Conservation (phyloP, 1,140 invertebrate genomes). For the Formica exsecta region DNA sequence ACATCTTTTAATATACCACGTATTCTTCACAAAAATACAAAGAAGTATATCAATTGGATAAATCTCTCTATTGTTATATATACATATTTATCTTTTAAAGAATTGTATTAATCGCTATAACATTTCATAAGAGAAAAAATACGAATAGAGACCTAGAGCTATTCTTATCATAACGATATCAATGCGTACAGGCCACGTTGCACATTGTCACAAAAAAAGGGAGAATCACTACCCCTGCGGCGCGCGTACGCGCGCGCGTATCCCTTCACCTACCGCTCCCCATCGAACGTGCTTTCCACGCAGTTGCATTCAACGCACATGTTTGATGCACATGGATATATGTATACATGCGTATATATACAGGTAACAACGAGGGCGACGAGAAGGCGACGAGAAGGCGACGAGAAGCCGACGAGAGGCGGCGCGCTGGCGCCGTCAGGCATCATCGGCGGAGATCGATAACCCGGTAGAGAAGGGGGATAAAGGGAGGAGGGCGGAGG, state of each 20-base stretch:
- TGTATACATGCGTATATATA: not conserved
- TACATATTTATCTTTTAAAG: no score
- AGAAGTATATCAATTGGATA: no score
- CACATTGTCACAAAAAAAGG: not conserved
- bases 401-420: conserved; percentile 41
- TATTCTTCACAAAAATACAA: no score
- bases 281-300: conserved; percentile 48
- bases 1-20: not conserved
- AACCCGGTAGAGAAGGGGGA: conserved; percentile 29
- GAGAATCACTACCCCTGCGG: not conserved
- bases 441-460: conserved; percentile 74
- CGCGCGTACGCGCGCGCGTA: conserved; percentile 28
- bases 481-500: not conserved
- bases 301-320: conserved; percentile 50
- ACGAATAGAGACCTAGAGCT: not conserved
- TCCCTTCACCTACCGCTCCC: not conserved
- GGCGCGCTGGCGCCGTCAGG: conserved; percentile 72
- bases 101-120: not conserved
- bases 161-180: not conserved
- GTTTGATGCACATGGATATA: conserved; percentile 58
- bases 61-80: no score
- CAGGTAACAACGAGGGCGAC: not conserved
- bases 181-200: no score
- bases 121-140: not conserved
- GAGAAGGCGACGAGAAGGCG: conserved; percentile 32